A percentile compares a stretch with the other conserved stretches of the same genome.
Evolutionary conservation across 2,113 vertebrate species (phyloP).

Genomic region (Aegypius monachus): DNA sequence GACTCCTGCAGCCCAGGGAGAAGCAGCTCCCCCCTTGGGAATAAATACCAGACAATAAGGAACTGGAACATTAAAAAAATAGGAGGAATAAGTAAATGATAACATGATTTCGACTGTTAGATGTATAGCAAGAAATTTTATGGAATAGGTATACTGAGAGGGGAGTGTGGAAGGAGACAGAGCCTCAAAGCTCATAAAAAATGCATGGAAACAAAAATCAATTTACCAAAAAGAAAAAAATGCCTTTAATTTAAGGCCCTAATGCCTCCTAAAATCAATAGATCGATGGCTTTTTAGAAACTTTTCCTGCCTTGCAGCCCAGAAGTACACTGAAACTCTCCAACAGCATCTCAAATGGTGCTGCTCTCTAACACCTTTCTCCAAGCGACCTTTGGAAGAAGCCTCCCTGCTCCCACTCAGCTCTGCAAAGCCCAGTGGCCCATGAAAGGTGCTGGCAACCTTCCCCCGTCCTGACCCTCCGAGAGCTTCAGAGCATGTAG

Average conservation of each 20-base stretch:
- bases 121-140: neutral
- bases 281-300: neutral
- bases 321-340: neutral
- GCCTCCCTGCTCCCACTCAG: neutral
- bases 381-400: neutral
- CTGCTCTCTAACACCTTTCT: neutral
- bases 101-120: neutral
- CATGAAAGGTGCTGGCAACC: neutral
- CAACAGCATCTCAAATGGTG: neutral
- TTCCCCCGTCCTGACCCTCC: neutral
- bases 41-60: neutral
- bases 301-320: neutral
- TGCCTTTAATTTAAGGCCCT: neutral
- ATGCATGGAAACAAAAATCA: constrained; percentile 29
- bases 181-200: constrained; percentile 37
- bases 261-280: neutral
- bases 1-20: neutral
- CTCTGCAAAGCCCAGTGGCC: neutral
- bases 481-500: neutral
- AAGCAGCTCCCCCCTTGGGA: neutral
- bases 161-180: neutral
- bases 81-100: neutral
- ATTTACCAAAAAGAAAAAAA: constrained; percentile 15
- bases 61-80: neutral
- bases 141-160: neutral